These are phyloP conservation scores for Protodeltote pygarga DNA, from an alignment of 2,888 invertebrate genomes.

Conservation along the genomic window DNA sequence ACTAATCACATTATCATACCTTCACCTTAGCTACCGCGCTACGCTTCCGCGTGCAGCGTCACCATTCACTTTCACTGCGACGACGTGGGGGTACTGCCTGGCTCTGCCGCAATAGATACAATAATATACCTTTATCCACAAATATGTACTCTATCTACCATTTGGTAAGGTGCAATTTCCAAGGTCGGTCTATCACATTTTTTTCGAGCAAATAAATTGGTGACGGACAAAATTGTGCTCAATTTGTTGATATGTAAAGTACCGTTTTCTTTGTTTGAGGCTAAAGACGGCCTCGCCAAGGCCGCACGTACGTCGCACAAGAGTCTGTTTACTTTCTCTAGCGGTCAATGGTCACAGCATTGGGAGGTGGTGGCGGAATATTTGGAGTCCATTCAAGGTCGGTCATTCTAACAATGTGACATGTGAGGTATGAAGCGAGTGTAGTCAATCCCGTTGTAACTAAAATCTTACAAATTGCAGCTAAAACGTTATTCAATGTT, in stretches of 20 bases:
- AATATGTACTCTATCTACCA: slow-evolving; percentile 57
- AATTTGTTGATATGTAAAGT: slow-evolving; percentile 50
- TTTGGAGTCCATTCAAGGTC: slow-evolving; percentile 71
- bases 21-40: slow-evolving; percentile 72
- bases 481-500: too few relatives aligned
- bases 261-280: slow-evolving; percentile 44
- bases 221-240: slow-evolving; percentile 57
- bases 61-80: slow-evolving; percentile 80
- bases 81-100: slow-evolving; percentile 59
- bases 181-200: slow-evolving; percentile 46
- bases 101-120: slow-evolving; percentile 58
- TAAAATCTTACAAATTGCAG: background rate
- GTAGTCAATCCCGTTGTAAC: background rate
- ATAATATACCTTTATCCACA: slow-evolving; percentile 25
- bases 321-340: slow-evolving; percentile 80
- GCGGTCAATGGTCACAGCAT: slow-evolving; percentile 77
- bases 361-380: slow-evolving; percentile 57
- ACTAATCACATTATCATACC: slow-evolving; percentile 71
- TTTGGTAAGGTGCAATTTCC: slow-evolving; percentile 55
- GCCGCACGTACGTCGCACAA: slow-evolving; percentile 70
- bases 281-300: slow-evolving; percentile 73
- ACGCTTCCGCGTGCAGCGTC: slow-evolving; percentile 78
- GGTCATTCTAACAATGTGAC: slow-evolving; percentile 26
- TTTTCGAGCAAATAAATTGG: slow-evolving; percentile 53
- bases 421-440: too few relatives aligned